Evolutionary conservation across 2,113 vertebrate species (phyloP).

Genomic region (Tympanuchus pallidicinctus): DNA sequence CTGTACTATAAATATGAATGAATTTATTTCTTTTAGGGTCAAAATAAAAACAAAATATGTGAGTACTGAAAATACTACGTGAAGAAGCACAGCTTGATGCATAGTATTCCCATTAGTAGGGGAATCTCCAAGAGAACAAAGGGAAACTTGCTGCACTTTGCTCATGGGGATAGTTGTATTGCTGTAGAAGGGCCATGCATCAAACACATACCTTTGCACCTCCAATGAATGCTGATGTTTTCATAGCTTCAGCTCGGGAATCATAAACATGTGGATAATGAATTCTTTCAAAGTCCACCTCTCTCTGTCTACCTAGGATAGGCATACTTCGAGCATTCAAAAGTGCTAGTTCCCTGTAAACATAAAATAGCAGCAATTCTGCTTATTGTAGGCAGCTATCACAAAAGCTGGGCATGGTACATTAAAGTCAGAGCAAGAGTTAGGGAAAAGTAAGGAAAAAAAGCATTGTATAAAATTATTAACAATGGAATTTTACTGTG

Average conservation of each 20-base stretch:
- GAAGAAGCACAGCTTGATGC: background rate
- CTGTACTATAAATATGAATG: no score
- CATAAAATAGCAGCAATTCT: conserved; percentile 23
- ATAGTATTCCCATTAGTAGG: background rate
- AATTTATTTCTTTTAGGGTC: background rate
- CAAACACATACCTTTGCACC: conserved; percentile 89
- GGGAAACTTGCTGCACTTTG: background rate
- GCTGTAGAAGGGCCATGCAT: background rate
- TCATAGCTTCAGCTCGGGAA: conserved; percentile 89
- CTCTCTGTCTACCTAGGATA: conserved; percentile 83
- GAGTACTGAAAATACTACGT: background rate
- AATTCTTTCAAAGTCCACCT: conserved; percentile 82
- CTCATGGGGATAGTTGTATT: background rate
- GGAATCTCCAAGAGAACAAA: background rate
- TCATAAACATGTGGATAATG: conserved; percentile 95
- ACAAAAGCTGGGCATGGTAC: background rate
- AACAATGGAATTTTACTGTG: background rate
- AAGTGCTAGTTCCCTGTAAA: conserved; percentile 90
- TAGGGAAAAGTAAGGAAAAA: background rate
- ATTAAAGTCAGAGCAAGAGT: background rate
- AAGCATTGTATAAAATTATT: background rate
- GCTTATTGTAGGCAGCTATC: background rate
- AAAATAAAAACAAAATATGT: background rate
- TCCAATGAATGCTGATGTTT: conserved; percentile 92
- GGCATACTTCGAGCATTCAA: conserved; percentile 85